These are phyloP conservation scores for Drosophila quinaria DNA, from an alignment of 2,888 invertebrate genomes.

Conservation along the genomic window DNA sequence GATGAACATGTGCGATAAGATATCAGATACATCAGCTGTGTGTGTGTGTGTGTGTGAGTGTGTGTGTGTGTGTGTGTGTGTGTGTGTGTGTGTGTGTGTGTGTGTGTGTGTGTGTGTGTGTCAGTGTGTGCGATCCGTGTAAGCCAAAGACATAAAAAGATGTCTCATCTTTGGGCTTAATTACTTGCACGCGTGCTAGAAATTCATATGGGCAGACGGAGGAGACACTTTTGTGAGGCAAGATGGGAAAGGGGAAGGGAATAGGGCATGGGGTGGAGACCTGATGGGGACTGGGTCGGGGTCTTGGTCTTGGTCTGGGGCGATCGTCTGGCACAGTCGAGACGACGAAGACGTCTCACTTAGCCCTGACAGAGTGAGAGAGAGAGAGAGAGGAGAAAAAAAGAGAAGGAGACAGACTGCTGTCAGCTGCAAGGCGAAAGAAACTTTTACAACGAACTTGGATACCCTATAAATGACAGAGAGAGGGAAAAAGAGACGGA, in stretches of 20 bases:
- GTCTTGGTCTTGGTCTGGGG: constrained; percentile 15
- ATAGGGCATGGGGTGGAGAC: background rate
- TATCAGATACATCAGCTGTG: constrained; percentile 57
- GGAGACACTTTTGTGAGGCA: constrained; percentile 57
- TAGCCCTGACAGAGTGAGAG: constrained; percentile 25
- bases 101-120: constrained; percentile 27
- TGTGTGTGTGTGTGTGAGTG: too few species aligned
- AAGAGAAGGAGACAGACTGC: constrained; percentile 3
- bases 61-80: constrained; percentile 7
- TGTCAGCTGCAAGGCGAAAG: constrained; percentile 40
- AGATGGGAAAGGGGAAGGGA: background rate
- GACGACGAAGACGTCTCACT: constrained; percentile 53
- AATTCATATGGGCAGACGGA: constrained; percentile 64
- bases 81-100: constrained; percentile 13
- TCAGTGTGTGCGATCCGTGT: constrained; percentile 28
- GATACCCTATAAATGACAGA: constrained; percentile 3
- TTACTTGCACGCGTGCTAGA: constrained; percentile 82
- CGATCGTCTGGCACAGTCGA: constrained; percentile 5
- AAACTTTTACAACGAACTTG: constrained; percentile 10
- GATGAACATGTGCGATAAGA: constrained; percentile 74
- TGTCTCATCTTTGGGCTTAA: constrained; percentile 78
- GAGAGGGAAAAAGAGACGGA: background rate
- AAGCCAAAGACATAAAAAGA: constrained; percentile 58
- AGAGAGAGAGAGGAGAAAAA: background rate
- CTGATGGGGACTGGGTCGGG: constrained; percentile 6